Base-by-base conservation (phyloP, 2,113 vertebrate species). In the Ageneiosus marmoratus region DNA sequence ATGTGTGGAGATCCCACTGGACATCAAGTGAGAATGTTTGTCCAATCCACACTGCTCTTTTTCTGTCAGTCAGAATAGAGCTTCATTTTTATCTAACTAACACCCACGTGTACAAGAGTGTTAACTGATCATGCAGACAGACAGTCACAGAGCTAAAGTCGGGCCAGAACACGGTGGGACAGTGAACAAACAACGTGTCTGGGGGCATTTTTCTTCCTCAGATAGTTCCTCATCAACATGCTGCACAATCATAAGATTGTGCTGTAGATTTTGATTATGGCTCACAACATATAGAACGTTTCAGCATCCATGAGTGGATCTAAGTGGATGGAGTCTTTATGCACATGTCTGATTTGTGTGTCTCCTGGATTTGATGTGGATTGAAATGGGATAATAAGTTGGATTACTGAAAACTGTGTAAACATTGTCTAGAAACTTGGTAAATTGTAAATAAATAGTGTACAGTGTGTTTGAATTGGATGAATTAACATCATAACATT, bases 401-500 rank as follows among this genome's bases (percentile, higher is more conserved):
- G 29, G 18, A 22, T 75, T 22, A 75, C 48, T 55, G 53, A 74
- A 44, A 27, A 50, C 50, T 0, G 29, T 55, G 55, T 11, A 37
- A 50, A 5, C 34, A 51, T 53, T 34, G 8, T 75, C 48, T 75
- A 50, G 34, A 55, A 32, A 55, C 53, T 18, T 75, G 73, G 44
- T 51, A n/a, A n/a, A n/a, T n/a, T n/a, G n/a, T n/a, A n/a, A n/a
- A n/a, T n/a, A n/a, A n/a, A n/a, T n/a, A 44, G 29, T 78, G 34
- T 81, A 46, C 81, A 41, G 70, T 51, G 32, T 83, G 50, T 80
- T 51, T 77, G 73, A 51, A 60, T 81, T 41, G 78, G 51, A 20
- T 75, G n/a, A 77, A 69, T 81, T 53, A 75, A 75, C 50, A 75
- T 48, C 18, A n/a, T 13, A 69, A 44, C 62, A 41, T 72, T 81